phyloP scores from a whole-genome alignment of 2,888 invertebrate species.

The Tenthredo scrophulariae region DNA sequence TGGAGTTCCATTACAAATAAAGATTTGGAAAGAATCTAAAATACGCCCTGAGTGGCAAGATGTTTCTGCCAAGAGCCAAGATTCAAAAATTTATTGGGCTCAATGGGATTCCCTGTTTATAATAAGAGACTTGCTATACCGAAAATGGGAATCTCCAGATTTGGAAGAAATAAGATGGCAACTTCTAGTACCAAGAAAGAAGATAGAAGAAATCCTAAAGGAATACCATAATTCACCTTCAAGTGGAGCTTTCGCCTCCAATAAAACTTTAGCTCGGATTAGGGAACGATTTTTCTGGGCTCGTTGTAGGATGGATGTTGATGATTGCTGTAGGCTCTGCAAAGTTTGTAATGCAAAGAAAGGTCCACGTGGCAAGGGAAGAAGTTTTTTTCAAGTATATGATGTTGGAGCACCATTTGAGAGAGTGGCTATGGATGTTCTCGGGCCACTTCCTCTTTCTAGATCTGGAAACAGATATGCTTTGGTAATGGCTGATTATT shows the following conservation, averaged over 20 bases:
- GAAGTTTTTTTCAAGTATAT: conserved; percentile 59
- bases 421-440: conserved; percentile 60
- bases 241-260: conserved; percentile 65
- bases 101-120: conserved; percentile 59
- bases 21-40: conserved; percentile 26
- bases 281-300: no score
- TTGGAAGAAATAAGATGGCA: conserved; percentile 38
- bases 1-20: neutral
- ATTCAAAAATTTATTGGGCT: no score
- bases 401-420: conserved; percentile 60
- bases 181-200: conserved; percentile 52
- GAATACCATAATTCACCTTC: conserved; percentile 23
- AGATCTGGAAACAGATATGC: no score
- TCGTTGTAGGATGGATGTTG: conserved; percentile 41
- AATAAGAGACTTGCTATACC: conserved; percentile 55
- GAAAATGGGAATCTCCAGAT: conserved; percentile 56
- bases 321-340: conserved; percentile 62
- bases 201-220: conserved; percentile 54
- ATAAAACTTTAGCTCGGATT: conserved; percentile 63
- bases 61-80: conserved; percentile 45
- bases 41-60: conserved; percentile 55
- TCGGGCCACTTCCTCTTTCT: no score
- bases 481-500: no score
- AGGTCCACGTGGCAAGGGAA: conserved; percentile 56
- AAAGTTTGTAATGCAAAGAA: conserved; percentile 59